Base-by-base conservation (phyloP, 23 tunicate species). In the Clavelina lepadiformis region DNA sequence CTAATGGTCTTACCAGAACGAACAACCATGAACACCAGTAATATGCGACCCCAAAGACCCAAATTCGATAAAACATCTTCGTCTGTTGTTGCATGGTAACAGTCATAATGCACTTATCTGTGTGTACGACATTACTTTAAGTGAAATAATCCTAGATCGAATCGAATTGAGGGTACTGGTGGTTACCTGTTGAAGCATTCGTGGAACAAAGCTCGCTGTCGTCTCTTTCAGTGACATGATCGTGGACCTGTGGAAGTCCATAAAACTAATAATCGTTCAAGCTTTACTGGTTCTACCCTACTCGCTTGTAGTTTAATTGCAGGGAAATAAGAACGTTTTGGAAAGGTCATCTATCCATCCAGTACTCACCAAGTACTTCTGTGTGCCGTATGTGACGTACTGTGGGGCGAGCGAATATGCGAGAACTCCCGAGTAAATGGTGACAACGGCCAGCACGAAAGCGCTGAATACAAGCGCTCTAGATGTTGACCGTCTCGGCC, bases 11-110 rank as follows among this genome's bases (percentile, higher is more conserved):
- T 59, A 72, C 78, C 68, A 59, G 58, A 13, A 72, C 51, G 28
- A 72, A 72, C 3, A 72, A n/a, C 78, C 78, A 72, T 1, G 67
- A 59, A 26, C 44, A 72, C 78, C 78, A 72, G 26, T 41, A 72
- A 45, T 72, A 59, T 29, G 68, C 67, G 19, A 46, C 78, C 5
- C 78, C 78, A 25, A 72, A 34, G 51, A 72, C 58, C 78, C 78
- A 72, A 57, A 72, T 58, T 15, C 78, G 67, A 30, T 58, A 72
- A 30, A 59, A 58, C 58, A 72, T 15, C 27, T 59, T 41, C 2
- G 78, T 45, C 38, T 72, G 78, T 1, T 58, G 57, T 19, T 57
- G 44, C 78, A 72, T 72, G 57, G 59, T 44, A n/a, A 67, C 57
- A 41, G 78, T 72, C 78, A 72, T 58, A 29, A 59, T 58, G 68